Conservation (phyloP, 2,888 invertebrate genomes). For the Ernsta delagoae region DNA sequence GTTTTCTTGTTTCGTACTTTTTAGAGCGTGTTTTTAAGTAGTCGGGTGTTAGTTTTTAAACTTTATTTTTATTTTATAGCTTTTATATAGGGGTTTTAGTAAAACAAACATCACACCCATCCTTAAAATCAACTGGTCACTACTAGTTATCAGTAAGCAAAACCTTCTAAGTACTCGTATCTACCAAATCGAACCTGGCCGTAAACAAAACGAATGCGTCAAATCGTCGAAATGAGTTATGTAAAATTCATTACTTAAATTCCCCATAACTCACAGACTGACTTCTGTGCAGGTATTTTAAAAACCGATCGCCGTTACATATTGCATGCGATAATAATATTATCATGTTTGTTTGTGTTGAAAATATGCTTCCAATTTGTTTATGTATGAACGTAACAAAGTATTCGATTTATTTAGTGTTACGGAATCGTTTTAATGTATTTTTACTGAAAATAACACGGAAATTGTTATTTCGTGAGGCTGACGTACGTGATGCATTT, state of each 20-base stretch:
- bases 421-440: not conserved
- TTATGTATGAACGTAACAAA: conserved; percentile 18
- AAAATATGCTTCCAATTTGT: conserved; percentile 21
- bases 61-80: too few relatives aligned
- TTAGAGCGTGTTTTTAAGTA: too few relatives aligned
- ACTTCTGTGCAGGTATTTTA: conserved; percentile 1
- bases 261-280: not conserved
- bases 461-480: conserved; percentile 1
- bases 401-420: conserved; percentile 20
- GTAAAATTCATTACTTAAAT: not conserved
- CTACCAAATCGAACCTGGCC: too few relatives aligned
- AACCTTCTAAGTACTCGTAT: too few relatives aligned
- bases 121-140: too few relatives aligned
- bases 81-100: too few relatives aligned
- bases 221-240: not conserved
- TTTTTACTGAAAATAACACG: conserved; percentile 13
- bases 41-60: too few relatives aligned
- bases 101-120: too few relatives aligned
- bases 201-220: too few relatives aligned
- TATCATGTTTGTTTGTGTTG: conserved; percentile 14
- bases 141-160: too few relatives aligned
- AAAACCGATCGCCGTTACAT: conserved; percentile 1
- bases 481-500: not conserved
- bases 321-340: conserved; percentile 17
- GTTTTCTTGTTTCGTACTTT: too few relatives aligned